A percentile compares a stretch with the other conserved stretches of the same genome.
phyloP scores from a whole-genome alignment of 1,140 invertebrate species.

The Metopolophium dirhodum region DNA sequence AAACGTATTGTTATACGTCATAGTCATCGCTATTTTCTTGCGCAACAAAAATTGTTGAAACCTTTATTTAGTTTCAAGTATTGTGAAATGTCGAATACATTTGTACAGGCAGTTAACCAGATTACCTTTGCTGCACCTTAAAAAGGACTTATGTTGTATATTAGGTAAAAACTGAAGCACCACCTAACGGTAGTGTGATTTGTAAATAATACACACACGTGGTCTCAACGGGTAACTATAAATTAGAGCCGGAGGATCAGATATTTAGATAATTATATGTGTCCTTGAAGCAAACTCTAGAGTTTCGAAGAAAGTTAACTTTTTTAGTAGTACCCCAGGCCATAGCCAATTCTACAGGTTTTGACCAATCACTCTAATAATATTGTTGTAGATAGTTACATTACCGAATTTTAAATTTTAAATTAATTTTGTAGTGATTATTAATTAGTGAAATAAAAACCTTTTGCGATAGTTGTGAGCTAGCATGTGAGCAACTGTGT shows the following conservation, averaged over 20 bases:
- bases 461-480: too few relatives aligned
- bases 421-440: background rate
- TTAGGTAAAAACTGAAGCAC: background rate
- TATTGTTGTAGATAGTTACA: background rate
- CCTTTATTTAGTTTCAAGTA: background rate
- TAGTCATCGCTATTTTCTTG: background rate
- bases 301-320: background rate
- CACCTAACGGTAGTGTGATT: background rate
- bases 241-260: background rate
- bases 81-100: background rate
- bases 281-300: background rate
- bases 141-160: background rate
- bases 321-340: background rate
- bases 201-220: background rate
- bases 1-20: background rate
- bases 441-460: background rate
- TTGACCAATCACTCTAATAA: background rate
- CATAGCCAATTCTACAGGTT: background rate
- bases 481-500: background rate
- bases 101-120: background rate
- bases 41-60: background rate
- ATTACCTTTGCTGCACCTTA: background rate
- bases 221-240: background rate
- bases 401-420: background rate
- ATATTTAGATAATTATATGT: background rate